phyloP scores from a whole-genome alignment of 2,888 invertebrate species.

The Stenodera caucasica region DNA sequence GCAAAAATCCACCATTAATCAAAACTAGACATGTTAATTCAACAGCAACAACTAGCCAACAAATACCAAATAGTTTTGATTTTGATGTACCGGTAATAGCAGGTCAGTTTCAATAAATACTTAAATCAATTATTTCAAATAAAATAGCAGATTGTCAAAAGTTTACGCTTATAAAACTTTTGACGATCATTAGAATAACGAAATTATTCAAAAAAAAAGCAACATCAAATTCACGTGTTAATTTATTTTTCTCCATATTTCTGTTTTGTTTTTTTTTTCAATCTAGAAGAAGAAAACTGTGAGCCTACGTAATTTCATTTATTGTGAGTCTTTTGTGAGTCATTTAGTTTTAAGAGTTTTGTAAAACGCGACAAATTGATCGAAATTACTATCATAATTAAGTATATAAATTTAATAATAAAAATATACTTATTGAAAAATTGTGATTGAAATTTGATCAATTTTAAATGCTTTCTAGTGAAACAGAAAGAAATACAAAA shows the following conservation, averaged over 20 bases:
- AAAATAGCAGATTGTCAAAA: not conserved
- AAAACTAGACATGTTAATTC: conserved; percentile 77
- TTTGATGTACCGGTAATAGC: conserved; percentile 58
- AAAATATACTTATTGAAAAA: not conserved
- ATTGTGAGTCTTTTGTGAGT: conserved; percentile 48
- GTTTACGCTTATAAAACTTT: not conserved
- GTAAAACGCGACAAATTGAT: conserved; percentile 15
- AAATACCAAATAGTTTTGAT: conserved; percentile 53
- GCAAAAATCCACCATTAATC: conserved; percentile 78
- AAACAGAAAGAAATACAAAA: conserved; percentile 21
- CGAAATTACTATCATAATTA: not conserved
- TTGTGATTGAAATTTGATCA: conserved; percentile 13
- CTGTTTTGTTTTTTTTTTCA: conserved; percentile 35
- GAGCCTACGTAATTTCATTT: conserved; percentile 52
- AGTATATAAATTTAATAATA: no score
- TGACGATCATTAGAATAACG: conserved; percentile 7
- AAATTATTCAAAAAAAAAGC: conserved; percentile 13
- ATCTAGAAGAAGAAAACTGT: conserved; percentile 55
- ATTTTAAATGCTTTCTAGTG: conserved; percentile 16
- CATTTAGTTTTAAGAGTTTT: conserved; percentile 33
- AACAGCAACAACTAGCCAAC: conserved; percentile 49
- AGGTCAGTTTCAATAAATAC: conserved; percentile 44
- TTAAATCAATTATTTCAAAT: conserved; percentile 6
- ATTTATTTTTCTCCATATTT: conserved; percentile 24
- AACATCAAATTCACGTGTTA: conserved; percentile 27